phyloP scores from a whole-genome alignment of 2,888 invertebrate species.

The Eudemis profundana region DNA sequence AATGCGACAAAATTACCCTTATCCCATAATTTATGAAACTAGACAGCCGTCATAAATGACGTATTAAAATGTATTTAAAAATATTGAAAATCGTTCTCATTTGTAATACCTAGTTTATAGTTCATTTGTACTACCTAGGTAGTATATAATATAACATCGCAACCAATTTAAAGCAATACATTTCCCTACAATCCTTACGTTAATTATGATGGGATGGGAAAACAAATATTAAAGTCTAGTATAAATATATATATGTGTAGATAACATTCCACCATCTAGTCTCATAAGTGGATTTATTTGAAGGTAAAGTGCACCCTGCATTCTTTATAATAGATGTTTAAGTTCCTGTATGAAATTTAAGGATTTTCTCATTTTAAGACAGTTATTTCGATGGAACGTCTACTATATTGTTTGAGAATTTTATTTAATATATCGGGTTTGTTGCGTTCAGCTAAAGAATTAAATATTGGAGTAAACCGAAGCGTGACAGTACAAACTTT shows the following conservation, averaged over 20 bases:
- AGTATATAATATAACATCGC: not conserved
- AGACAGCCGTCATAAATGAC: not conserved
- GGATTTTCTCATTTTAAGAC: slow-evolving; percentile 25
- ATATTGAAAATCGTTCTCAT: not conserved
- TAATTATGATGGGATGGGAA: slow-evolving; percentile 18
- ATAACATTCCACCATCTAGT: slow-evolving; percentile 79
- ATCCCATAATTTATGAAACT: not conserved
- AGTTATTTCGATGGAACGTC: slow-evolving; percentile 43
- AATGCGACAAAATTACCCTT: slow-evolving; percentile 4
- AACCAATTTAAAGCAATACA: slow-evolving; percentile 22
- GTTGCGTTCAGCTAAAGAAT: slow-evolving; percentile 12
- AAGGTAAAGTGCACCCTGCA: slow-evolving; percentile 32
- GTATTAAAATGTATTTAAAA: not conserved
- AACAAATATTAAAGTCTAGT: slow-evolving; percentile 37
- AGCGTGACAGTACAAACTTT: slow-evolving; percentile 33
- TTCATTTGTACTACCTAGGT: too few relatives aligned
- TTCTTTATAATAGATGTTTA: slow-evolving; percentile 42
- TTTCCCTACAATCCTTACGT: slow-evolving; percentile 21
- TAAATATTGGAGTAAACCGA: slow-evolving; percentile 11
- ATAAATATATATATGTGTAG: slow-evolving; percentile 55
- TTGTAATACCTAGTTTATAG: too few relatives aligned
- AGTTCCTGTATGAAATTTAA: slow-evolving; percentile 46
- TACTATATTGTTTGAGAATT: slow-evolving; percentile 41
- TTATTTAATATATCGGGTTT: not conserved
- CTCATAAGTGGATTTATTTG: slow-evolving; percentile 64